These are phyloP conservation scores for Heliconius hermathena DNA, from an alignment of 1,140 invertebrate genomes.

Conservation along the genomic window DNA sequence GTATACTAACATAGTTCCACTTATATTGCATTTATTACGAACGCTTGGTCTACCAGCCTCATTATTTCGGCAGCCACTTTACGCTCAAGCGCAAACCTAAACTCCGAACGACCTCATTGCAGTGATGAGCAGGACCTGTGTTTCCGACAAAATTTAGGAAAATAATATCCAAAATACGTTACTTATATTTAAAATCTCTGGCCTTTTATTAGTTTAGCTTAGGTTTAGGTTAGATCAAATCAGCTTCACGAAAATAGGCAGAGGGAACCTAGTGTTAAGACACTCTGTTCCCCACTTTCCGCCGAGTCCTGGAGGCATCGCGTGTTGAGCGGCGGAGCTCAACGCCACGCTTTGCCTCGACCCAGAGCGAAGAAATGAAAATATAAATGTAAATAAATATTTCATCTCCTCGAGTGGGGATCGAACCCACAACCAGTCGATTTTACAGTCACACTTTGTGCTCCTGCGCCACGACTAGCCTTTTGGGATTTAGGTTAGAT, in stretches of 20 bases:
- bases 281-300: too few relatives aligned
- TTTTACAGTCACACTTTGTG: too few relatives aligned
- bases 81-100: neutral
- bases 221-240: neutral
- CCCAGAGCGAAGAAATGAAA: too few relatives aligned
- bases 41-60: neutral
- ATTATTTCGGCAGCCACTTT: constrained; percentile 8
- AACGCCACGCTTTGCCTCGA: too few relatives aligned
- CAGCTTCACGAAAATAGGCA: too few relatives aligned
- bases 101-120: constrained; percentile 5
- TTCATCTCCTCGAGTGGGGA: too few relatives aligned
- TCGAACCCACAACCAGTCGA: too few relatives aligned
- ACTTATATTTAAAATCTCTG: neutral
- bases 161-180: neutral
- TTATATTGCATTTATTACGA: neutral
- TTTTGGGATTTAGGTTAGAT: neutral
- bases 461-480: too few relatives aligned
- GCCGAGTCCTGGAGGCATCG: too few relatives aligned
- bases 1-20: neutral
- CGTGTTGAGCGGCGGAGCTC: too few relatives aligned
- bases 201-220: neutral
- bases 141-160: neutral
- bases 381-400: too few relatives aligned
- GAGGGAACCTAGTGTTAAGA: too few relatives aligned
- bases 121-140: neutral